Base-by-base conservation (phyloP, 1,140 invertebrate genomes). In the Sitodiplosis mosellana region DNA sequence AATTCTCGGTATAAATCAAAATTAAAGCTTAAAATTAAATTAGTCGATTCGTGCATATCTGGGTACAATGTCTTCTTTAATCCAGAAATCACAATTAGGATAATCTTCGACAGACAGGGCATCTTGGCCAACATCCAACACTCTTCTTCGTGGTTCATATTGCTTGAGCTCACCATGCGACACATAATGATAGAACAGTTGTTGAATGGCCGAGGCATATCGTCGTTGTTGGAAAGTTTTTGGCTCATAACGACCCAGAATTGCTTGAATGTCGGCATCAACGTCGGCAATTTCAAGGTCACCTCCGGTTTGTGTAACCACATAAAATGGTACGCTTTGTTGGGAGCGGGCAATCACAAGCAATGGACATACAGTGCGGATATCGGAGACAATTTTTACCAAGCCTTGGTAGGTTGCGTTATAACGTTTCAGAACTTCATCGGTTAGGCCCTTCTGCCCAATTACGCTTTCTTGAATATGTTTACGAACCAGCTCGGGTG, bases 121-220 rank as follows among this genome's bases (percentile, higher is more conserved):
- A 57, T 85, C 81, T 57, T 84, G 78, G 3, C 70, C 79, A 1
- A 85, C 73, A 20, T 77, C 66, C 1, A 84, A 65, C 17, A 83
- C 65, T 33, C 72, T 68, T 2, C 67, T 64, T 6, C 69, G 63
- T 6, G 62, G 54, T 37, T 76, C 69, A 1, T 65, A 67, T 2
- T 74, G 69, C 6, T 73, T 61, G 18, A 83, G 63, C 42, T 73
- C 72, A 10, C 80, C 81, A 49, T 82, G 73, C 67, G 77, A 77
- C 0, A 87, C 82, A 53, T 76, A 88, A 51, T 80, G 75, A 56
- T 86, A 87, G 59, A 89, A 89, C 1, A 87, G 59, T 46, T 81
- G 75, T 56, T 87, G 83, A 68, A 88, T 84, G 2, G 83, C 79
- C 1, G 76, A 74, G 33, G 83, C 73, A 51, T 80, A 87, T 19